Evolutionary conservation across 64 coral and sea anemone genomes (phyloP), one percentile per base, ranked within the genome.

Genomic region (Cladopsammia gracilis): DNA sequence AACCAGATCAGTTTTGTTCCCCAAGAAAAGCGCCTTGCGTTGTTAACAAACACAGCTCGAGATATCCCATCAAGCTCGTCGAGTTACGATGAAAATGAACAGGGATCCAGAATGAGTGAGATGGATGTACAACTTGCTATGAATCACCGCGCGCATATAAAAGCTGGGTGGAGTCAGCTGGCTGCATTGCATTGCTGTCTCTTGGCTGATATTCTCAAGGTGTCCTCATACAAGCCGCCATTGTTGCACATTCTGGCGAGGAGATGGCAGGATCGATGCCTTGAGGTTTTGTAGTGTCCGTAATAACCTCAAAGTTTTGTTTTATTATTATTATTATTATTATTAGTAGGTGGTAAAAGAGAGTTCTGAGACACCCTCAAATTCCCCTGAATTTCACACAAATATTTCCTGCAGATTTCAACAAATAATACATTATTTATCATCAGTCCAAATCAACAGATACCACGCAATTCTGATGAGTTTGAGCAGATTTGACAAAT

Each of bases 161-260:
- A 99, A 73, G 98, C 98, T 57, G 98, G 98, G 4, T 99, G 98
- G 98, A 99, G 98, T 92, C 98, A 96, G 77, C 84, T 99, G 49
- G 98, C 98, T 11, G 95, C 98, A 78, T 67, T 99, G 25, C 95
- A 99, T n/a, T 99, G 98, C 48, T 99, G 98, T 88, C 85, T 99
- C 13, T 79, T 99, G 52, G 94, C 98, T 12, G 98, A 99, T 86
- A 48, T 94, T 71, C 67, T 99, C 10, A 88, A 77, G 48, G 72
- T 88, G 5, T 88, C 94, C 44, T 88, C 85, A 3, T 99, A 96
- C 46, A 96, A 91, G 18, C 98, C 98, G n/a, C 98, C 98, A 4
- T 64, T 99, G 56, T 79, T 99, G 48, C 98, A 99, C 78, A 82
- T 99, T 6, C 73, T 99, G 53, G 98, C 98, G n/a, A 88, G 98